Conservation (phyloP, 1,140 invertebrate genomes). For the Drosophila pruinosa region DNA sequence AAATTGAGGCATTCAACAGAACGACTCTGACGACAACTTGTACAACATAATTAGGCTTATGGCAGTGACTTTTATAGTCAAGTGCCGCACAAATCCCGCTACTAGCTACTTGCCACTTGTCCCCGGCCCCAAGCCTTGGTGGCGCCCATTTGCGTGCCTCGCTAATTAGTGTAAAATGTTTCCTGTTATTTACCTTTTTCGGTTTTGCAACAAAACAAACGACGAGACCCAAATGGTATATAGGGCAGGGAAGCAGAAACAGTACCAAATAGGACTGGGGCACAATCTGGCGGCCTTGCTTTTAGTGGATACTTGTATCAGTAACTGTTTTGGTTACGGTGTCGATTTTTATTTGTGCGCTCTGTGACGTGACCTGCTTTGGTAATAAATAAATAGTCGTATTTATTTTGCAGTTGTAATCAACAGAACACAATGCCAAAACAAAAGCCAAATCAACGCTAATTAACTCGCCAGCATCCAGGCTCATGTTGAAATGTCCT, state of each 20-base stretch:
- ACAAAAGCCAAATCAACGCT: slow-evolving; percentile 73
- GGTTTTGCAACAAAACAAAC: slow-evolving; percentile 72
- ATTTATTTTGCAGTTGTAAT: slow-evolving; percentile 72
- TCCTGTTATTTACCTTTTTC: slow-evolving; percentile 81
- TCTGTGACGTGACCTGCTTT: slow-evolving; percentile 68
- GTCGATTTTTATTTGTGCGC: slow-evolving; percentile 74
- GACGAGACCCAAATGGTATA: slow-evolving; percentile 25
- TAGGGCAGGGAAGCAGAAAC: too few species aligned
- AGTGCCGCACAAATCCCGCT: slow-evolving; percentile 28
- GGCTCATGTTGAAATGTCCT: slow-evolving; percentile 27
- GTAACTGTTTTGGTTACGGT: slow-evolving; percentile 66
- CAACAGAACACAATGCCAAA: slow-evolving; percentile 38
- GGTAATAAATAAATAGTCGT: slow-evolving; percentile 67
- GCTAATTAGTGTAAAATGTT: slow-evolving; percentile 82
- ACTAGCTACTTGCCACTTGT: neutral
- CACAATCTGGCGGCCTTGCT: neutral
- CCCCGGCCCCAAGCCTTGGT: neutral
- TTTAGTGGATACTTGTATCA: slow-evolving; percentile 49
- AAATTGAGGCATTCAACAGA: slow-evolving; percentile 38
- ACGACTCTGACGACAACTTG: slow-evolving; percentile 61
- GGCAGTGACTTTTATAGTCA: slow-evolving; percentile 70
- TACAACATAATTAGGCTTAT: slow-evolving; percentile 76
- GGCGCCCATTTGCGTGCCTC: slow-evolving; percentile 74
- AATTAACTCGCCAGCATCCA: slow-evolving; percentile 63
- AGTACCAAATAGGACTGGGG: neutral